Evolutionary conservation across 2,113 vertebrate species (phyloP).

Genomic region (Muntiacus muntjak): DNA sequence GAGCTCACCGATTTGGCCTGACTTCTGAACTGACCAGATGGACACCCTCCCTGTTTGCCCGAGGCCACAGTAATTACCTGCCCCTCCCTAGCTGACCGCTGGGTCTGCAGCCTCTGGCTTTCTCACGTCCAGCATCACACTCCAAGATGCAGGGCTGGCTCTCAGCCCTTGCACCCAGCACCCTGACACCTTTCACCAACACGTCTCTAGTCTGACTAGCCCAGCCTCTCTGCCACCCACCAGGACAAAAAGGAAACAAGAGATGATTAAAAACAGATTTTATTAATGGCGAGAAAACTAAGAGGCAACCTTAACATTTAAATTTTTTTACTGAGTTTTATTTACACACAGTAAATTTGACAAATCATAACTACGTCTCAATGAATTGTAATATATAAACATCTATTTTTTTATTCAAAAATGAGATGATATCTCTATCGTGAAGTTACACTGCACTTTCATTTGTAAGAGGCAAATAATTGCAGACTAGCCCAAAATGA

Average conservation of each 20-base stretch:
- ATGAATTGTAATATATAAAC: not conserved
- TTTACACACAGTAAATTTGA: not conserved
- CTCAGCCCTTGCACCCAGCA: not conserved
- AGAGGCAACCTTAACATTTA: not conserved
- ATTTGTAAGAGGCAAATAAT: not conserved
- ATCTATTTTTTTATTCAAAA: slow-evolving; percentile 1
- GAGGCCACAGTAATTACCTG: not conserved
- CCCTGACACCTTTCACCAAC: not conserved
- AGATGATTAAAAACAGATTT: not conserved
- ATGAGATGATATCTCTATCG: not conserved
- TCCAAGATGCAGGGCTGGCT: not conserved
- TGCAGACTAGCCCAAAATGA: not conserved
- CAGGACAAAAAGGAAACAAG: not conserved
- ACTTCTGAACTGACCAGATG: not conserved
- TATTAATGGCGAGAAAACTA: not conserved
- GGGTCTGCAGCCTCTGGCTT: not conserved
- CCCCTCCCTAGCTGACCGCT: not conserved
- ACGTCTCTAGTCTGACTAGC: not conserved
- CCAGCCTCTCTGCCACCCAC: not conserved
- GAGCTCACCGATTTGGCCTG: not conserved
- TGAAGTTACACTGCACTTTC: not conserved
- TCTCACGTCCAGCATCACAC: not conserved
- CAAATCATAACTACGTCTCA: not conserved
- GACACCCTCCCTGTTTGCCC: not conserved
- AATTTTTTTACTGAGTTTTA: not conserved